Conservation (phyloP, 2,113 vertebrate species). For the Petroica traversi region DNA sequence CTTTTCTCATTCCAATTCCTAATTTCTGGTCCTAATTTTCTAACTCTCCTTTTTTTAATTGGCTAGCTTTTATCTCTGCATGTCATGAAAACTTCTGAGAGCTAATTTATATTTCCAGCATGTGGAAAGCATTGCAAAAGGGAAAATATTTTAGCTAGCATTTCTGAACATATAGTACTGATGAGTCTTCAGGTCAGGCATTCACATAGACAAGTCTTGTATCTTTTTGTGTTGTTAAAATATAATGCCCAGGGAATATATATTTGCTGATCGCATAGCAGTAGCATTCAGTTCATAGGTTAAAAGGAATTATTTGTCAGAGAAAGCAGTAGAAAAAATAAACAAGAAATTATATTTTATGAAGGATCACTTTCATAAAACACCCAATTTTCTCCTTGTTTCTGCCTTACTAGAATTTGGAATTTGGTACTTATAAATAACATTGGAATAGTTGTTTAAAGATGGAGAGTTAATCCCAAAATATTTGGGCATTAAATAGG, state of each 20-base stretch:
- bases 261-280: neutral
- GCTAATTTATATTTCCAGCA: neutral
- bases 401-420: neutral
- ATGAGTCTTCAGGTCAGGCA: neutral
- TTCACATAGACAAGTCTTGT: neutral
- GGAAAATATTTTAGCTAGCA: neutral
- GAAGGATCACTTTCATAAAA: neutral
- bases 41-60: neutral
- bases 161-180: neutral
- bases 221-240: neutral
- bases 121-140: neutral
- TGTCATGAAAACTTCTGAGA: neutral
- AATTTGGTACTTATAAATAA: neutral
- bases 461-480: neutral
- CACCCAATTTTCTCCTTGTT: neutral
- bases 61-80: neutral
- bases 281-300: neutral
- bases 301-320: neutral
- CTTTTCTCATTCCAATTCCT: neutral
- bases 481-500: neutral
- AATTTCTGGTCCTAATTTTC: neutral
- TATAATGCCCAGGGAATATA: neutral
- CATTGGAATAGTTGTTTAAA: neutral
- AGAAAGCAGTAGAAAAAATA: neutral
- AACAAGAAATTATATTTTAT: neutral